Conservation (phyloP, 2,113 vertebrate genomes). For the Brachirus orientalis region DNA sequence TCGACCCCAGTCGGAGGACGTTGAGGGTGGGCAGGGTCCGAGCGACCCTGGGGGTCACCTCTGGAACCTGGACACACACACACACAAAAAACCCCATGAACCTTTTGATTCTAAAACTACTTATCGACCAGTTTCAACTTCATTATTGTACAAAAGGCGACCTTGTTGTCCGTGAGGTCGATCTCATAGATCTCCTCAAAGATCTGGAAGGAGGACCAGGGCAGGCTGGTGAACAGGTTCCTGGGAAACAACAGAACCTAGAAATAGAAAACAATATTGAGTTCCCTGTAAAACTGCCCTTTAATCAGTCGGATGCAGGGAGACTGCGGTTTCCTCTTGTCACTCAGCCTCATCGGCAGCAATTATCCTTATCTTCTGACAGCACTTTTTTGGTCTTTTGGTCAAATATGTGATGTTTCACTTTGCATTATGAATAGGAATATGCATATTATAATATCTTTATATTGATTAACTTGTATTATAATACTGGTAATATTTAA, state of each 20-base stretch:
- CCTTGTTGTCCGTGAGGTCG: conserved; percentile 76
- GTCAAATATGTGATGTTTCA: too few species aligned
- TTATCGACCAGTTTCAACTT: too few species aligned
- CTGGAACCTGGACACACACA: conserved; percentile 40
- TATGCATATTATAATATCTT: too few species aligned
- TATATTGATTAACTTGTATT: too few species aligned
- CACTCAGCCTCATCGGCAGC: not conserved
- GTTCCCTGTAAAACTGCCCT: conserved; percentile 7
- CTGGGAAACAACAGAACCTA: conserved; percentile 68
- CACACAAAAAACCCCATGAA: too few species aligned
- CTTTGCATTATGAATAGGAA: too few species aligned
- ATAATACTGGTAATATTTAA: too few species aligned
- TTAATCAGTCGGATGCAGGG: conserved; percentile 22
- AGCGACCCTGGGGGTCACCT: not conserved
- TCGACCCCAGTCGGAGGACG: conserved; percentile 70
- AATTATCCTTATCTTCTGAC: not conserved
- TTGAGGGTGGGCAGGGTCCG: conserved; percentile 59
- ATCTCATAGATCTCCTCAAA: conserved; percentile 72
- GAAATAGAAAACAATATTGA: not conserved
- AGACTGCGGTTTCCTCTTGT: not conserved
- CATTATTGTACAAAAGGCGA: conserved; percentile 11
- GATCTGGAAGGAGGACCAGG: conserved; percentile 69
- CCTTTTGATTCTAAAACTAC: too few species aligned
- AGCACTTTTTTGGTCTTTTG: not conserved
- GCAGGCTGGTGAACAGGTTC: conserved; percentile 71